Percentiles rank a stretch among this genome's conserved stretches.
Conservation (phyloP, 2,113 vertebrate genomes). For the Rhynchopsitta pachyrhyncha region DNA sequence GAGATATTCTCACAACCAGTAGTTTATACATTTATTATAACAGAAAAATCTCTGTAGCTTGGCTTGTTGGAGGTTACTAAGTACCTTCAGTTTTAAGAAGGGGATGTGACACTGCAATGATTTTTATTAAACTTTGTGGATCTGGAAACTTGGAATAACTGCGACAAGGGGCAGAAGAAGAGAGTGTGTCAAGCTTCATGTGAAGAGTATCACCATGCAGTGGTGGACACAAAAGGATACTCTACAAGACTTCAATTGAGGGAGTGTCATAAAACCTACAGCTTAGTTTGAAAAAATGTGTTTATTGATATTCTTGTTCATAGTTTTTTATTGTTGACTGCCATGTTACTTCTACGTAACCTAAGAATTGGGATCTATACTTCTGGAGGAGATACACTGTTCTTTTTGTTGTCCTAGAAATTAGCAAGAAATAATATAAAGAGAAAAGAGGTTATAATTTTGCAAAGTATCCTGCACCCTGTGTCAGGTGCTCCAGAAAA, state of each 20-base stretch:
- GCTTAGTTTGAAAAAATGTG: not conserved
- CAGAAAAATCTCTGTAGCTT: not conserved
- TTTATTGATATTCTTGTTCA: not conserved
- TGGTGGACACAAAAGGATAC: not conserved
- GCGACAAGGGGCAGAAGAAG: not conserved
- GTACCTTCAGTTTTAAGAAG: not conserved
- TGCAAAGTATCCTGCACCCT: not conserved
- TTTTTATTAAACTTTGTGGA: not conserved
- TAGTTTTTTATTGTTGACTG: not conserved
- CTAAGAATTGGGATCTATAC: not conserved
- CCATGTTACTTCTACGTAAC: not conserved
- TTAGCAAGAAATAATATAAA: not conserved
- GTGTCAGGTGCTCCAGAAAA: not conserved
- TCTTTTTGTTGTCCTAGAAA: not conserved
- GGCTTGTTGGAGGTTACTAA: not conserved
- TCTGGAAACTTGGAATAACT: not conserved
- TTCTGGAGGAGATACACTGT: not conserved
- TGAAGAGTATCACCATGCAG: not conserved
- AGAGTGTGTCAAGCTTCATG: fast-evolving
- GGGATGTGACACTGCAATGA: not conserved
- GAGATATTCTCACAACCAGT: fast-evolving
- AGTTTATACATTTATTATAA: not conserved
- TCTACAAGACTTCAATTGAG: not conserved
- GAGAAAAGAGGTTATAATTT: not conserved
- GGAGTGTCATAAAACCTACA: not conserved